These are phyloP conservation scores for Thecophora atra DNA, from an alignment of 2,888 invertebrate species.

Conservation along the genomic window DNA sequence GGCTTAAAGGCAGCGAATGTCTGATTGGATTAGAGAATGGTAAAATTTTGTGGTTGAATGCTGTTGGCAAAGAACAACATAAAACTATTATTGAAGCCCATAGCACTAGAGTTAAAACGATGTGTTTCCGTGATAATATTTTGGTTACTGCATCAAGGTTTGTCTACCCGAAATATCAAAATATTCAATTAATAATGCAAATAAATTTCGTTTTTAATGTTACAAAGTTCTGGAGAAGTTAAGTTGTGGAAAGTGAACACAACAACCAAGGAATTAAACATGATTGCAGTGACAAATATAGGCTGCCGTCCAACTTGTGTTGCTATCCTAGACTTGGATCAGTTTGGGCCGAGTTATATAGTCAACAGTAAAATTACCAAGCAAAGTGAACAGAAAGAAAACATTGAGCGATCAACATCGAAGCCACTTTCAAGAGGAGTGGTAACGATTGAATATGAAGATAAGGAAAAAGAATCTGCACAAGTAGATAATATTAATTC, in stretches of 20 bases:
- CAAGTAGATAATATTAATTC: slow-evolving; percentile 8
- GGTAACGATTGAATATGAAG: slow-evolving; percentile 59
- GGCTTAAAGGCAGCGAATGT: slow-evolving; percentile 73
- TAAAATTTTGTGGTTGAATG: slow-evolving; percentile 71
- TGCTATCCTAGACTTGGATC: slow-evolving; percentile 68
- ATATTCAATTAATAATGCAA: no score
- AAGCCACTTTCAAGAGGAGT: slow-evolving; percentile 48
- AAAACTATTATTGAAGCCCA: slow-evolving; percentile 68
- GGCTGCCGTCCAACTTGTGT: slow-evolving; percentile 81
- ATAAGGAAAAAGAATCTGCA: slow-evolving; percentile 38
- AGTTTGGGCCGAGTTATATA: slow-evolving; percentile 50
- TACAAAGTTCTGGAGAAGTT: slow-evolving; percentile 66
- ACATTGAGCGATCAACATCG: slow-evolving; percentile 18
- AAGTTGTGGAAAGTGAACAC: slow-evolving; percentile 73
- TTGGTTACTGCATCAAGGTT: slow-evolving; percentile 76
- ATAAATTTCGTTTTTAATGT: background rate
- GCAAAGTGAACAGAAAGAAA: slow-evolving; percentile 29
- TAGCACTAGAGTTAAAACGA: slow-evolving; percentile 75
- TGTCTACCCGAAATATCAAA: slow-evolving; percentile 16
- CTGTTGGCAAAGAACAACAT: slow-evolving; percentile 66
- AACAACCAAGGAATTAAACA: slow-evolving; percentile 62
- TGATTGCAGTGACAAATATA: slow-evolving; percentile 70
- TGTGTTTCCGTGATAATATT: slow-evolving; percentile 69
- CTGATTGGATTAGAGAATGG: slow-evolving; percentile 82
- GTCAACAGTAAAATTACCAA: slow-evolving; percentile 38